A percentile compares a stretch with the other conserved stretches of the same genome.
phyloP scores from a whole-genome alignment of 1,140 invertebrate species.

The Drosophila sulfurigaster region DNA sequence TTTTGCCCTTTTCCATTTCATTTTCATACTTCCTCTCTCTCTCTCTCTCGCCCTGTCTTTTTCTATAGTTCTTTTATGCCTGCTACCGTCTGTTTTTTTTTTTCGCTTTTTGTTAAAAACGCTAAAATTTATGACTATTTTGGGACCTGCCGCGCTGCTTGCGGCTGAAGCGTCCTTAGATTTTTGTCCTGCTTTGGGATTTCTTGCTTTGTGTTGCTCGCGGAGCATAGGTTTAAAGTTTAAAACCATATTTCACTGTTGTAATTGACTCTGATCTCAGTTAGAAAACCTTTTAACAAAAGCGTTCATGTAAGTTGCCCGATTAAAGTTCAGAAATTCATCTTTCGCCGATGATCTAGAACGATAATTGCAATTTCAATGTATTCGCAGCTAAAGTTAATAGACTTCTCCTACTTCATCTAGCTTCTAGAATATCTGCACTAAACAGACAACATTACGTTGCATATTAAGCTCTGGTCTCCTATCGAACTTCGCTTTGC shows the following conservation, averaged over 20 bases:
- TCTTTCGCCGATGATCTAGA: too few relatives aligned
- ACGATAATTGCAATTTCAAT: too few relatives aligned
- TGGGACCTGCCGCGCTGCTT: constrained; percentile 69
- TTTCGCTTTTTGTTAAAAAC: constrained; percentile 57
- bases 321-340: not conserved
- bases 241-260: constrained; percentile 1
- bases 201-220: constrained; percentile 9
- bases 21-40: not conserved
- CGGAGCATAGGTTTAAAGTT: constrained; percentile 22
- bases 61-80: constrained; percentile 38
- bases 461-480: not conserved
- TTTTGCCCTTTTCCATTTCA: constrained; percentile 30
- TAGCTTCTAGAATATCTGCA: not conserved
- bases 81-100: constrained; percentile 67
- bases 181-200: constrained; percentile 55
- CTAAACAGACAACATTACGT: constrained; percentile 22
- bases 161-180: constrained; percentile 63
- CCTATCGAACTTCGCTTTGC: constrained; percentile 43
- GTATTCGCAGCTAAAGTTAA: too few relatives aligned
- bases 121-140: constrained; percentile 81
- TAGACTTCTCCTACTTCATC: too few relatives aligned
- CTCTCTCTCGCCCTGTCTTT: constrained; percentile 10
- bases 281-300: not conserved
- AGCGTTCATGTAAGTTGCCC: not conserved
- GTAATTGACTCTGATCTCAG: constrained; percentile 4